Evolutionary conservation across 2,113 vertebrate species (phyloP).

Genomic region (Gallinago media): DNA sequence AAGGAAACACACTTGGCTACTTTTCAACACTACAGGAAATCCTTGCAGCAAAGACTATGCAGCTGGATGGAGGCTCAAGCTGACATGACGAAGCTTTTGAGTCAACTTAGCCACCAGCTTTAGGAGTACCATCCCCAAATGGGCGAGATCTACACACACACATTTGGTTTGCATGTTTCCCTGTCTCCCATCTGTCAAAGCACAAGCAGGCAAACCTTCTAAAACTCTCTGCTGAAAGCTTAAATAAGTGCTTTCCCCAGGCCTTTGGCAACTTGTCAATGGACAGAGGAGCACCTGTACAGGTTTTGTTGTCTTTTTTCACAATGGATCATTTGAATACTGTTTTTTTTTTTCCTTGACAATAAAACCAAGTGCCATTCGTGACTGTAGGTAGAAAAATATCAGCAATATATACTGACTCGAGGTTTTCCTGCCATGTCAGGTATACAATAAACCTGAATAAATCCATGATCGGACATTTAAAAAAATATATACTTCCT

Average conservation of each 20-base stretch:
- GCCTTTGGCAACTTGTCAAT: neutral
- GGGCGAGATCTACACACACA: neutral
- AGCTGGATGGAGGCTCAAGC: neutral
- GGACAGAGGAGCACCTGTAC: neutral
- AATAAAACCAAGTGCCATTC: neutral
- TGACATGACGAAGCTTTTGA: neutral
- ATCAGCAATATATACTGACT: neutral
- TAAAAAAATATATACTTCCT: neutral
- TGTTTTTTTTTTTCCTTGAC: neutral
- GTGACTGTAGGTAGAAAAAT: neutral
- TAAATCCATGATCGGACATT: neutral
- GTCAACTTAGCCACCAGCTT: neutral
- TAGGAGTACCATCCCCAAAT: neutral
- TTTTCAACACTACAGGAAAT: neutral
- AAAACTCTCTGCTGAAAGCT: neutral
- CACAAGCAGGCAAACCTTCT: neutral
- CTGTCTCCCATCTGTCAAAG: neutral
- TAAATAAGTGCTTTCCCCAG: neutral
- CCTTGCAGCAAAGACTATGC: neutral
- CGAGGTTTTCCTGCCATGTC: neutral
- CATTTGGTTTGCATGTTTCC: neutral
- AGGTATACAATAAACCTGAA: neutral
- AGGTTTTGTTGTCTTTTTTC: neutral
- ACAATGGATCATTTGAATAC: neutral
- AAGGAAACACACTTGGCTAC: neutral